phyloP scores from a whole-genome alignment of 2,113 vertebrate genomes.

The Microcebus tavaratra region DNA sequence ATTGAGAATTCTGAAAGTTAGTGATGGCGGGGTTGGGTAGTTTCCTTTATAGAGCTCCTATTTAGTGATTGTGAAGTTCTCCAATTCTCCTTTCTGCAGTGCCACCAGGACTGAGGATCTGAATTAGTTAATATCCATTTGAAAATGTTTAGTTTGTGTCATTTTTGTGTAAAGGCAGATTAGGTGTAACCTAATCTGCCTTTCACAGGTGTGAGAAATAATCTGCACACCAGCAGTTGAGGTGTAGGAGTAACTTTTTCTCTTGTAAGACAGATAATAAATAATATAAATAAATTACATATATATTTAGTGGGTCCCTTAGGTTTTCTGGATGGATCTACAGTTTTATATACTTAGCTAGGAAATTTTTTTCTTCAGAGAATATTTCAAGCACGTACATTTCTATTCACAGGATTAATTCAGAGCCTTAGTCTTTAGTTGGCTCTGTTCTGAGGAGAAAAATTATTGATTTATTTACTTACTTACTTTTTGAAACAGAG shows the following conservation, averaged over 20 bases:
- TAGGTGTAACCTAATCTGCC: not conserved
- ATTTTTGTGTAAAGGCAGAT: slow-evolving; percentile 30
- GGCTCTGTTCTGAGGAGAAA: not conserved
- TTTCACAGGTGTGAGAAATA: not conserved
- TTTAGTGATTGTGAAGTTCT: not conserved
- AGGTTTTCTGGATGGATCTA: not conserved
- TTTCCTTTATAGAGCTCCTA: not conserved
- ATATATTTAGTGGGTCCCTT: not conserved
- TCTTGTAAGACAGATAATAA: not conserved
- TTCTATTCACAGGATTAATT: slow-evolving; percentile 21
- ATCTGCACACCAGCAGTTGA: not conserved
- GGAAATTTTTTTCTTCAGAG: not conserved
- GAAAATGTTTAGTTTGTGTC: not conserved
- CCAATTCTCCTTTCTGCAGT: not conserved
- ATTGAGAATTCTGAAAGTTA: not conserved
- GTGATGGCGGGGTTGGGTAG: not conserved
- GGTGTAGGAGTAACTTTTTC: not conserved
- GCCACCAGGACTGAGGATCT: not conserved
- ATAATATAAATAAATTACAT: not conserved
- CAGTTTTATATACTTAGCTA: not conserved
- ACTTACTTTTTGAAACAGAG: not conserved
- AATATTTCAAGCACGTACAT: not conserved
- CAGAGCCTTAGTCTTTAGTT: slow-evolving; percentile 13
- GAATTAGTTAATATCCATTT: not conserved
- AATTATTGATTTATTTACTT: too few relatives aligned